A percentile compares a stretch with the other conserved stretches of the same genome.
Conservation (phyloP, 2,888 invertebrate genomes). For the Andrena haemorrhoa region DNA sequence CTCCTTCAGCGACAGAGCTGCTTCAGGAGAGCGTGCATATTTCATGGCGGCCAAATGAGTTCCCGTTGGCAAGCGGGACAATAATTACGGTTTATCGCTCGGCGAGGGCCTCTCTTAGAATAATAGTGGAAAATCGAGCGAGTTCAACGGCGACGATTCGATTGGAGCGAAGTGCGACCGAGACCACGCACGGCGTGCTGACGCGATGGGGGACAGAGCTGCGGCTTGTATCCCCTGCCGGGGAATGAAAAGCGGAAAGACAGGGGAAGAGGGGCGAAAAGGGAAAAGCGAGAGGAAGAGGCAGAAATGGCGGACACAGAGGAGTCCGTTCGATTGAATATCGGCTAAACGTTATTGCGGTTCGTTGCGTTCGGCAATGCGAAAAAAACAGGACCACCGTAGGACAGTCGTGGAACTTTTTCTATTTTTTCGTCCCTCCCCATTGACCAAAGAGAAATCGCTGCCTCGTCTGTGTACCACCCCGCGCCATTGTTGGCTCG, state of each 20-base stretch:
- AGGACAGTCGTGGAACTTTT: slow-evolving; percentile 24
- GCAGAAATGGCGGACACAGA: slow-evolving; percentile 22
- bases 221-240: slow-evolving; percentile 28
- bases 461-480: slow-evolving; percentile 29
- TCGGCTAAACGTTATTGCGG: slow-evolving; percentile 68
- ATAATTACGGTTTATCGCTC: slow-evolving; percentile 30
- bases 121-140: slow-evolving; percentile 22
- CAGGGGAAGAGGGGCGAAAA: background rate
- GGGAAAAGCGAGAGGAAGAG: slow-evolving; percentile 7
- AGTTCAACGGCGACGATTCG: slow-evolving; percentile 35
- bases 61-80: slow-evolving; percentile 18
- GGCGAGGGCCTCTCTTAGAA: background rate
- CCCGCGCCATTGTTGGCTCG: slow-evolving; percentile 49
- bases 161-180: slow-evolving; percentile 39
- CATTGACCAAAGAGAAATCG: slow-evolving; percentile 41
- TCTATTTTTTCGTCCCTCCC: slow-evolving; percentile 9
- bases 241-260: slow-evolving; percentile 16
- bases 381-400: slow-evolving; percentile 51
- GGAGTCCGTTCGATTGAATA: slow-evolving; percentile 65
- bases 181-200: background rate
- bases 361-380: slow-evolving; percentile 55
- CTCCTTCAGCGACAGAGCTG: background rate
- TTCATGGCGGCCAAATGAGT: slow-evolving; percentile 3
- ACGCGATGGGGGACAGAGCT: slow-evolving; percentile 1
- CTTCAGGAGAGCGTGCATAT: slow-evolving; percentile 1